Percentiles rank a stretch among this genome's conserved stretches.
Evolutionary conservation across 2,797 vertebrate species (phyloP).

Genomic region (Arrhamphus sclerolepis): DNA sequence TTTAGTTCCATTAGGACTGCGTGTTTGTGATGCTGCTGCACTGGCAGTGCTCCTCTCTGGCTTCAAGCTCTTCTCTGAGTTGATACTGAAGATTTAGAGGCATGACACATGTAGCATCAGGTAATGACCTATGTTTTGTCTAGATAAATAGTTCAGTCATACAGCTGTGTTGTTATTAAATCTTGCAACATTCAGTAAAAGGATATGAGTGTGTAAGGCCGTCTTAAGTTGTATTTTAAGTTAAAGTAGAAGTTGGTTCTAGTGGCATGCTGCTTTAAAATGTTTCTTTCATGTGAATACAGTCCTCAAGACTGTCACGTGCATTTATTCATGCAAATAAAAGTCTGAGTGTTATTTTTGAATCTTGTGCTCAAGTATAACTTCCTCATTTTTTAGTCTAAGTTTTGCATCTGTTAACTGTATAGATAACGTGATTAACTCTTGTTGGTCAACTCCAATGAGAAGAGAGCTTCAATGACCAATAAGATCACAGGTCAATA

Average conservation of each 20-base stretch:
- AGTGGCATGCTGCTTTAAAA: not conserved
- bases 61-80: constrained; percentile 14
- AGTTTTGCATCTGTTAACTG: not conserved
- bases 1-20: not conserved
- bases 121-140: constrained; percentile 37
- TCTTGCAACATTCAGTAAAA: not conserved
- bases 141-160: not conserved
- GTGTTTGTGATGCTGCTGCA: constrained; percentile 17
- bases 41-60: not conserved
- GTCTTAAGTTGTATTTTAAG: too few relatives aligned
- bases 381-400: too few relatives aligned
- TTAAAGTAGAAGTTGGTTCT: too few relatives aligned
- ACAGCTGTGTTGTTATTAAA: not conserved
- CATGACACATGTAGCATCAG: constrained; percentile 22
- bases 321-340: not conserved
- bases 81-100: constrained; percentile 2
- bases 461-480: not conserved
- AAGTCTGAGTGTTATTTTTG: not conserved
- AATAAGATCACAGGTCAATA: not conserved
- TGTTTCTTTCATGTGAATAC: not conserved
- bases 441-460: not conserved
- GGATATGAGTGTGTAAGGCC: not conserved
- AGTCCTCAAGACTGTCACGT: too few relatives aligned
- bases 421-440: too few relatives aligned
- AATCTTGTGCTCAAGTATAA: not conserved